phyloP scores from a whole-genome alignment of 1,140 invertebrate genomes.

The Diorhabda carinulata region DNA sequence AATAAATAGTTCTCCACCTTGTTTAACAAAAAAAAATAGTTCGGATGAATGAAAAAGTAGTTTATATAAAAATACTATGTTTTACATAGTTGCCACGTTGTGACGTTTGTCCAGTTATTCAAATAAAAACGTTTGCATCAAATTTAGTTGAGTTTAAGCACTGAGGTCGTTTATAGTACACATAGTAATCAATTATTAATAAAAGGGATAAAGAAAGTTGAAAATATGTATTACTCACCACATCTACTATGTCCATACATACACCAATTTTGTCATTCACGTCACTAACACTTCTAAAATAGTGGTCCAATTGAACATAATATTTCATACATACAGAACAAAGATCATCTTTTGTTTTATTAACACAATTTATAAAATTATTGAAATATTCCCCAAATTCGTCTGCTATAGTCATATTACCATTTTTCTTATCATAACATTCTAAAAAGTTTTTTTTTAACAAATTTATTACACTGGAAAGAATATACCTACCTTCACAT shows the following conservation, averaged over 20 bases:
- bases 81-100: too few relatives aligned
- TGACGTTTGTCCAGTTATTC: too few relatives aligned
- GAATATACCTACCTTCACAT: constrained; percentile 52
- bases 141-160: too few relatives aligned
- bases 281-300: constrained; percentile 54
- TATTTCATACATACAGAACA: constrained; percentile 52
- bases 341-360: constrained; percentile 39
- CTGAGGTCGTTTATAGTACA: too few relatives aligned
- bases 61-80: too few relatives aligned
- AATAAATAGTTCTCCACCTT: background rate
- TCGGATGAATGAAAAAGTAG: too few relatives aligned
- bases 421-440: constrained; percentile 41
- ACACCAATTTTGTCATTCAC: constrained; percentile 53
- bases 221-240: constrained; percentile 45
- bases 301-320: constrained; percentile 53
- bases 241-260: constrained; percentile 59
- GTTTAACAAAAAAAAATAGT: too few relatives aligned
- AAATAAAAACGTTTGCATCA: too few relatives aligned
- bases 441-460: constrained; percentile 53
- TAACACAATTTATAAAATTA: constrained; percentile 48
- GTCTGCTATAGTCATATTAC: constrained; percentile 49
- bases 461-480: background rate
- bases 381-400: constrained; percentile 50
- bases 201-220: too few relatives aligned
- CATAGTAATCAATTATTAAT: too few relatives aligned